These are phyloP conservation scores for Vulpes lagopus DNA, from an alignment of 2,113 vertebrate genomes.

Conservation along the genomic window DNA sequence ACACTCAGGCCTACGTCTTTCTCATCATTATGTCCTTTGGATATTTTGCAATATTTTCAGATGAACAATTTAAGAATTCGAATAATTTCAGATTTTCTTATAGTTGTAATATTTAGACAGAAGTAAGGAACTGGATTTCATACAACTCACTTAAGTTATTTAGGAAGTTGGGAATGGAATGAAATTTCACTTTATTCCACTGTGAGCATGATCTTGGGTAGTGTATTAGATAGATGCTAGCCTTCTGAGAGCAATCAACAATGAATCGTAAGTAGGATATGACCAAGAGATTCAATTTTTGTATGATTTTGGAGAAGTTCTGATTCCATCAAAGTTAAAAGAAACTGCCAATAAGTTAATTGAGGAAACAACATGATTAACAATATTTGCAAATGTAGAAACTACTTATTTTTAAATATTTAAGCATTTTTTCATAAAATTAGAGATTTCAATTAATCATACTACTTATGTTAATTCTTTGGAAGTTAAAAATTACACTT, in stretches of 20 bases:
- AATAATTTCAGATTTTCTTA: slow-evolving; percentile 31
- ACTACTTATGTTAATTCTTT: slow-evolving; percentile 59
- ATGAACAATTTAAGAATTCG: neutral
- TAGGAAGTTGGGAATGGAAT: slow-evolving; percentile 12
- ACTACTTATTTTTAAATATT: slow-evolving; percentile 52
- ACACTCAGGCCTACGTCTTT: neutral
- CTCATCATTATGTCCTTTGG: neutral
- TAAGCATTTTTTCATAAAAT: slow-evolving; percentile 50
- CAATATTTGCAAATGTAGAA: slow-evolving; percentile 61
- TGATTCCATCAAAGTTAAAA: slow-evolving; percentile 41
- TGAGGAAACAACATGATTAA: slow-evolving; percentile 42
- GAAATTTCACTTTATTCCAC: slow-evolving; percentile 58
- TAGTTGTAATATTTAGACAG: slow-evolving; percentile 47
- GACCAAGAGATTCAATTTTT: neutral
- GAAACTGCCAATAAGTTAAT: neutral
- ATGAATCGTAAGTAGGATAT: slow-evolving; percentile 40
- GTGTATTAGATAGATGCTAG: neutral
- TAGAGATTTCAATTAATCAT: slow-evolving; percentile 59
- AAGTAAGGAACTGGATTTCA: slow-evolving; percentile 19
- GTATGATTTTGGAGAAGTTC: neutral
- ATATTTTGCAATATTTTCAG: slow-evolving; percentile 59
- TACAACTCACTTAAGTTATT: slow-evolving; percentile 59
- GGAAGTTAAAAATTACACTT: slow-evolving; percentile 66
- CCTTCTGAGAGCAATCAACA: slow-evolving; percentile 36
- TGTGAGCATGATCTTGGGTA: slow-evolving; percentile 4